Evolutionary conservation across 1,140 invertebrate species (phyloP), one percentile per base, ranked within the genome.

Genomic region (Leptonema lineaticorne): DNA sequence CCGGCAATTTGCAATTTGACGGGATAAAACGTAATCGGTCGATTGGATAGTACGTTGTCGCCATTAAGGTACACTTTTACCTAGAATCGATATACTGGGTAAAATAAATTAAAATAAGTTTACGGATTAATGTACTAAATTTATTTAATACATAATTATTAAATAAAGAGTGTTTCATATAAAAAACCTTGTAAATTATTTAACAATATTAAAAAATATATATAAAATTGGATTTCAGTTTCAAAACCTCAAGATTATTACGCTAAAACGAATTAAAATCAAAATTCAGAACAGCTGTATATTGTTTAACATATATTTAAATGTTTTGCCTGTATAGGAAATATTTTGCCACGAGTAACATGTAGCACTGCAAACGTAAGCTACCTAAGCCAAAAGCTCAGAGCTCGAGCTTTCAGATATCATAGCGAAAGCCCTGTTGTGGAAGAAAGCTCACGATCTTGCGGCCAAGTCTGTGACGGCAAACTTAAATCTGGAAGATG

Each of bases 1-100:
- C 58, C 59, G 16, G 68, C 65, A 73, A 73, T 73, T 69, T 73
- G 68, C 71, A 69, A 73, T 73, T 73, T 73, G 68, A 67, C 63
- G 56, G 48, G 48, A 14, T 18, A 26, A 6, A 20, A 53, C 24
- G 18, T 53, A 53, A 22, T 53, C 5, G 24, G 11, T 53, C 5
- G 48, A 53, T 53, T 18, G 24, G 33, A 37, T 37, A 8, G n/a
- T 37, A n/a, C n/a, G 5, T 33, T 33, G 30, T 6, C 30, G 30
- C 30, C 11, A 11, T 41, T 14, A 41, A 41, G 11, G 37, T 41
- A 16, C 37, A 41, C 37, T 41, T 41, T n/a, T 41, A 16, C 37
- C 37, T 16, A 20, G 7, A 37, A 37, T 37, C n/a, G 7, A 37
- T 37, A 37, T 37, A 37, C 7, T n/a, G n/a, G n/a, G n/a, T n/a